Percentiles rank a stretch among this genome's conserved stretches.
Conservation (phyloP, 2,113 vertebrate species). For the Prunella himalayana region DNA sequence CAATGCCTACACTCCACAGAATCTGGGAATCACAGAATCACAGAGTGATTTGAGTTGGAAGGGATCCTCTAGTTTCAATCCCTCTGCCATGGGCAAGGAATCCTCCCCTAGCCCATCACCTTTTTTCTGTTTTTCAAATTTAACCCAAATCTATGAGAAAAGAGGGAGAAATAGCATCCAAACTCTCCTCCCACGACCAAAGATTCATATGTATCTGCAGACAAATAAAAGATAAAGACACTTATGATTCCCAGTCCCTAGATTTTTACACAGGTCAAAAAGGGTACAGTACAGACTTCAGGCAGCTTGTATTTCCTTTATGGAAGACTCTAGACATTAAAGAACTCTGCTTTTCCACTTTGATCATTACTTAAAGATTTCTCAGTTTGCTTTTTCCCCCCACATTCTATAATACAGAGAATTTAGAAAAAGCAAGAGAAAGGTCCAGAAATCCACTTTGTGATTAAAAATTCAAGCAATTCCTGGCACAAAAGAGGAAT, state of each 20-base stretch:
- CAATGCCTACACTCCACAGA: background rate
- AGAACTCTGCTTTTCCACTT: background rate
- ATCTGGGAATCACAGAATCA: background rate
- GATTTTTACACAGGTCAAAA: background rate
- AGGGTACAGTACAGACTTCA: background rate
- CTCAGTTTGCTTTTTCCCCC: background rate
- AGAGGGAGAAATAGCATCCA: background rate
- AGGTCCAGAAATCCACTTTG: background rate
- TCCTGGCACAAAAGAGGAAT: background rate
- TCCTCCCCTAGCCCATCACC: too few species aligned
- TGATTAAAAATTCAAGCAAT: background rate
- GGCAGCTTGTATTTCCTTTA: background rate
- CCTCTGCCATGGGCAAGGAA: background rate
- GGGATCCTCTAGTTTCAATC: background rate
- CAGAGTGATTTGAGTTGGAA: background rate
- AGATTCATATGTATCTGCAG: background rate
- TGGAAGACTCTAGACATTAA: background rate
- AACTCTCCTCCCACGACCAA: background rate
- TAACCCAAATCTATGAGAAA: background rate
- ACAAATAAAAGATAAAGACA: background rate
- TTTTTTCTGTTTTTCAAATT: background rate
- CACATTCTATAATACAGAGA: fast-evolving
- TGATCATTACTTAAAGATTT: background rate
- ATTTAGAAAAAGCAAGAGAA: background rate
- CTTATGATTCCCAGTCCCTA: background rate